Percentiles rank a stretch among this genome's conserved stretches.
These are phyloP conservation scores for Anthophora plumipes DNA, from an alignment of 2,888 invertebrate genomes.

Conservation along the genomic window DNA sequence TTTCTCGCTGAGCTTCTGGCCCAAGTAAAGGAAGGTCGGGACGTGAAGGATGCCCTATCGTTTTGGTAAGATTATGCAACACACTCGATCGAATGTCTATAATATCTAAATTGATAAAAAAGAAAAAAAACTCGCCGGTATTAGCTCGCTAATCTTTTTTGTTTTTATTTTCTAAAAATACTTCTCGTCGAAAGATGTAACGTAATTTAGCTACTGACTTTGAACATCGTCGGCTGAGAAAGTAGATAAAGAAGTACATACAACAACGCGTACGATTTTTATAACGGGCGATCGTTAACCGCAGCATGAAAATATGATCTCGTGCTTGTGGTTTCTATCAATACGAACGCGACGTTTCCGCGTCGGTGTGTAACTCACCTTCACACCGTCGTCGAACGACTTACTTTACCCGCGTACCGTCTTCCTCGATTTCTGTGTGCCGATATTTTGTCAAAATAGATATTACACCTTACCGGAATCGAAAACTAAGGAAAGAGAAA, in stretches of 20 bases:
- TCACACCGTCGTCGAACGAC: not conserved
- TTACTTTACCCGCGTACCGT: conserved; percentile 24
- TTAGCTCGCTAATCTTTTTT: not conserved
- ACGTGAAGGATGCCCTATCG: conserved; percentile 86
- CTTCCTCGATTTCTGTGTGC: not conserved
- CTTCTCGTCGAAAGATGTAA: not conserved
- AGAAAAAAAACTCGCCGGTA: not conserved
- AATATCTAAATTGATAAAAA: not conserved
- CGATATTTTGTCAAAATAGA: not conserved
- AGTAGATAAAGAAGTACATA: not conserved
- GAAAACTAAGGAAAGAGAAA: too few species aligned
- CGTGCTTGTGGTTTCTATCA: conserved; percentile 50
- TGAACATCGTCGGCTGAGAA: not conserved
- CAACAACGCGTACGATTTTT: conserved; percentile 14
- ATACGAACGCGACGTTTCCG: conserved; percentile 18
- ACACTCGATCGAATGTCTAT: not conserved
- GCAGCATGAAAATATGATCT: conserved; percentile 56
- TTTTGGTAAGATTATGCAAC: conserved; percentile 86
- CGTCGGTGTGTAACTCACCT: not conserved
- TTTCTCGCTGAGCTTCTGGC: conserved; percentile 88
- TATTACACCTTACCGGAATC: not conserved
- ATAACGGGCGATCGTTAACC: conserved; percentile 21
- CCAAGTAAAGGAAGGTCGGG: conserved; percentile 86
- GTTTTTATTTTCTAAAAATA: not conserved
- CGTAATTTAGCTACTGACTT: not conserved